Base-by-base conservation (phyloP, 2,888 invertebrate genomes). In the Ligdia adustata region DNA sequence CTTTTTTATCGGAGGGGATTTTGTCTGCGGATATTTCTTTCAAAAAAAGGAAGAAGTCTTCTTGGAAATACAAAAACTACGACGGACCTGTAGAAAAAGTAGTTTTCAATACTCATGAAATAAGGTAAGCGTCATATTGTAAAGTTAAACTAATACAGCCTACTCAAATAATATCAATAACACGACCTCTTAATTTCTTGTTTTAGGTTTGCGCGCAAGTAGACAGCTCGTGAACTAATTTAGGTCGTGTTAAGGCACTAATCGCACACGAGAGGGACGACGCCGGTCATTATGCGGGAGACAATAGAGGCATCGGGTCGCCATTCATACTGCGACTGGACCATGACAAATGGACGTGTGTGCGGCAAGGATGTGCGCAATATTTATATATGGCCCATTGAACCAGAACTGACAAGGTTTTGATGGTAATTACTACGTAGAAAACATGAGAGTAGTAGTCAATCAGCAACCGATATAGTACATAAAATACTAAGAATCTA, bases 281-380 rank as follows among this genome's bases (percentile, higher is more conserved):
- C 65, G 60, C 55, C 66, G 61, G 67, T 73, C 72, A 74, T 76
- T 77, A 73, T 72, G 56, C 58, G 39, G 35, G 56, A 67, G 67
- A 76, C 73, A 79, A 79, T 74, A 56, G 73, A 66, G 71, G 66
- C 70, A 64, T 64, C 56, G 55, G 64, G 57, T 46, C 64, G 56
- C 70, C 66, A 74, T 78, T 75, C 72, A 76, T 62, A 65, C 64
- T 64, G 66, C 57, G 57, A 60, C 47, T 62, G 59, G 37, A 55
- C 65, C 60, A 72, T 80, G 81, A 82, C 75, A 79, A 79, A 81
- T 79, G 72, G 70, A 65, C 48, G 59, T 65, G 65, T 75, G 67
- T 67, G 70, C 60, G 14, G 18, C 12, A 13, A 31, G 37, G 31
- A 48, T 42, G 42, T 42, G 29, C 28, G 22, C 27, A 28, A 49